Conservation (phyloP, 2,797 vertebrate species). For the Schizopygopsis pylzovi region DNA sequence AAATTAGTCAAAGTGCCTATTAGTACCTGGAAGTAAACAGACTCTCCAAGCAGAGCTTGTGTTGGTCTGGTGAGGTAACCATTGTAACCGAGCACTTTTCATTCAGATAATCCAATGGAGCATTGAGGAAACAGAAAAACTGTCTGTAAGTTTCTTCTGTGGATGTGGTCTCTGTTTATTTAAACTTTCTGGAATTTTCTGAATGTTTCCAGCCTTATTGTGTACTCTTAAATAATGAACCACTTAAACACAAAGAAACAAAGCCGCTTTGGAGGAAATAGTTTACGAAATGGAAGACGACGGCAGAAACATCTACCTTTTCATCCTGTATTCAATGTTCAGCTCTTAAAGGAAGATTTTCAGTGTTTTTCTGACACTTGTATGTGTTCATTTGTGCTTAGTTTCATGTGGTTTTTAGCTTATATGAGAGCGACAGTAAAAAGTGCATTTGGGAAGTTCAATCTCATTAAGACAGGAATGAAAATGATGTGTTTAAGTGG, state of each 20-base stretch:
- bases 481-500: conserved; percentile 63
- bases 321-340: neutral
- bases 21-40: neutral
- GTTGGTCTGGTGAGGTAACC: neutral
- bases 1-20: neutral
- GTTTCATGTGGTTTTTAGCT: conserved; percentile 14
- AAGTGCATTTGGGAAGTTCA: conserved; percentile 51
- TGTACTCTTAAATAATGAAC: neutral
- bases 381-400: conserved; percentile 3
- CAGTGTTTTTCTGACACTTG: neutral
- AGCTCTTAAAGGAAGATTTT: neutral
- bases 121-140: neutral
- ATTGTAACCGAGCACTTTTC: neutral
- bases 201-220: neutral
- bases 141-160: neutral
- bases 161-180: neutral
- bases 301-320: neutral
- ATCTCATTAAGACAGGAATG: conserved; percentile 53
- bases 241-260: neutral
- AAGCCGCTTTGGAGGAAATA: neutral
- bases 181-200: neutral
- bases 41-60: neutral
- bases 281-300: neutral
- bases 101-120: neutral
- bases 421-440: conserved; percentile 43